A percentile compares a stretch with the other conserved stretches of the same genome.
Evolutionary conservation across 2,113 vertebrate species (phyloP).

Genomic region (Neopipo cinnamomea): DNA sequence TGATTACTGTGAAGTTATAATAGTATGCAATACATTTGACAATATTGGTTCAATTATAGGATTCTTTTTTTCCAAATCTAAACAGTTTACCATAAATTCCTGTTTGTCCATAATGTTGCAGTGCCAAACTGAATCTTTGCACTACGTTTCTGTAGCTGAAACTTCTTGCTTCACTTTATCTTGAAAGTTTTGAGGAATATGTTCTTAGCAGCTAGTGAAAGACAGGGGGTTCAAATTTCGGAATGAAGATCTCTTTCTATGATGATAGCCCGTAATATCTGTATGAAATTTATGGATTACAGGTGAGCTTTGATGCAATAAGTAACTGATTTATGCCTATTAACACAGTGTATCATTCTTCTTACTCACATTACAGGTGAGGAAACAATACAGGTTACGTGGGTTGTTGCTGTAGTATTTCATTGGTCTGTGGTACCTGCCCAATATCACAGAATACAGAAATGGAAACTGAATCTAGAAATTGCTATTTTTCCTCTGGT

Average conservation of each 20-base stretch:
- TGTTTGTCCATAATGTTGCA: constrained; percentile 63
- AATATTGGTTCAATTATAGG: constrained; percentile 59
- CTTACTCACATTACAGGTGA: background rate
- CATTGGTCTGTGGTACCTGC: background rate
- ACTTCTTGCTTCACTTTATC: constrained; percentile 42
- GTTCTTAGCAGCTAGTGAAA: constrained; percentile 15
- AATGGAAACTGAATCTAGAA: background rate
- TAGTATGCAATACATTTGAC: constrained; percentile 68
- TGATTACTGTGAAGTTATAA: constrained; percentile 72
- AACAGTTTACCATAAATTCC: constrained; percentile 56
- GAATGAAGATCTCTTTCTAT: background rate
- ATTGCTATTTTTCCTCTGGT: background rate
- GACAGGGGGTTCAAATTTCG: background rate
- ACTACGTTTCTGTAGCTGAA: constrained; percentile 50
- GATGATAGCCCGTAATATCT: background rate
- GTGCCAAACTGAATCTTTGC: constrained; percentile 79
- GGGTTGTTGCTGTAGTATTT: background rate
- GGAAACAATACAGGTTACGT: background rate
- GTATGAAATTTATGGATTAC: constrained; percentile 32
- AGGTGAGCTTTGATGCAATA: constrained; percentile 7
- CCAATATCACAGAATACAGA: background rate
- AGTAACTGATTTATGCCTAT: background rate
- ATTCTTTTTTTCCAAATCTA: constrained; percentile 64
- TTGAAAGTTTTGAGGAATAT: constrained; percentile 12
- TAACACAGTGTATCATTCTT: background rate